phyloP scores from a whole-genome alignment of 2,797 vertebrate genomes.

The Urocyon cinereoargenteus region DNA sequence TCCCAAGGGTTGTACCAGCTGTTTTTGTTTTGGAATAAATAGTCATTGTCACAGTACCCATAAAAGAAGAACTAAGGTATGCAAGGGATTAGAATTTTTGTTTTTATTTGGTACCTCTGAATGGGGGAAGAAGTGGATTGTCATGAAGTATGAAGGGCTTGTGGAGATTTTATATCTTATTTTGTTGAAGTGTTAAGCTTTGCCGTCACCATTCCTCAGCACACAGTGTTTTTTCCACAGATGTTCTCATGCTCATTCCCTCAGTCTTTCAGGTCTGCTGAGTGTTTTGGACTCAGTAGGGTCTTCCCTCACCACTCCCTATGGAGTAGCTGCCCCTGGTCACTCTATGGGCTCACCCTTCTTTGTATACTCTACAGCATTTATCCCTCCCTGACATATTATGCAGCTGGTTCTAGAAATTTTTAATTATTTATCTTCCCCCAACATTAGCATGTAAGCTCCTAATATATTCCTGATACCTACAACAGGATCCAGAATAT shows the following conservation, averaged over 20 bases:
- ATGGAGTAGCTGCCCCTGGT: background rate
- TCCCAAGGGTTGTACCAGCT: slow-evolving; percentile 92
- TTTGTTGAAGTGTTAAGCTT: background rate
- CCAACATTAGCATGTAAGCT: background rate
- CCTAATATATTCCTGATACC: background rate
- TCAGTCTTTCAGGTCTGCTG: background rate
- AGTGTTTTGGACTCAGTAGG: background rate
- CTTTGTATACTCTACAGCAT: background rate
- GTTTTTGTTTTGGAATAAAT: slow-evolving; percentile 95
- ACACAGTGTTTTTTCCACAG: background rate
- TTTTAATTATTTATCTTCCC: background rate
- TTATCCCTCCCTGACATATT: background rate
- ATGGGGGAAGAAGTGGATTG: background rate
- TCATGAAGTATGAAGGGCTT: background rate
- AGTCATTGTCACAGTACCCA: slow-evolving; percentile 91
- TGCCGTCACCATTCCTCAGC: background rate
- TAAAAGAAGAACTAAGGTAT: slow-evolving; percentile 93
- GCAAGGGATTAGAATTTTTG: background rate
- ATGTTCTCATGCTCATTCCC: background rate
- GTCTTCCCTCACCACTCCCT: background rate
- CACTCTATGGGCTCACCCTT: background rate
- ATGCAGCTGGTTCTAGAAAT: background rate
- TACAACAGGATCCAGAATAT: background rate
- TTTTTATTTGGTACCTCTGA: background rate
- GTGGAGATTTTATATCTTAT: background rate